Evolutionary conservation across 1,140 invertebrate genomes (phyloP).

Genomic region (Parapsyche elsis): DNA sequence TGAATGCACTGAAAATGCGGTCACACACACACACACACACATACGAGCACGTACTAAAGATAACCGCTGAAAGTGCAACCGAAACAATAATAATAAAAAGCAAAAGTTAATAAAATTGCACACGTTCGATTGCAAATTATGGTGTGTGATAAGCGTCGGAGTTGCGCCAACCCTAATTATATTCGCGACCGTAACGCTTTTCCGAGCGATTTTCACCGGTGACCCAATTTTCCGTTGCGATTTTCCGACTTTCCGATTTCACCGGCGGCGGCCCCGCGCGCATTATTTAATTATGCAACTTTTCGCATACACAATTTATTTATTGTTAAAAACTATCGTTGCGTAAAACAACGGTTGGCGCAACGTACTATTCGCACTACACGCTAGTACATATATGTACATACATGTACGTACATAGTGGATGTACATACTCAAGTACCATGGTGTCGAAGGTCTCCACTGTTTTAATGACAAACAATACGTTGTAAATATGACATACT

Average conservation of each 20-base stretch:
- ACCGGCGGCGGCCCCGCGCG: not conserved
- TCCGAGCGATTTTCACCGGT: not conserved
- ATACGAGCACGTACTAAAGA: not conserved
- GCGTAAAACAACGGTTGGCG: no score
- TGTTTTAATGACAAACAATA: no score
- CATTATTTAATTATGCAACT: no score
- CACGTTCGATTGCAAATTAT: not conserved
- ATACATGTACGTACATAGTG: no score
- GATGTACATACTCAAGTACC: no score
- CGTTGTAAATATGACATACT: no score
- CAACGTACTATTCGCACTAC: no score
- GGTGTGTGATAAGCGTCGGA: not conserved
- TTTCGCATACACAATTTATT: no score
- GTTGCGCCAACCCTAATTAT: not conserved
- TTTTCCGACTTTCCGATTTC: slow-evolving; percentile 22
- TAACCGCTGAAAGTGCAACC: not conserved
- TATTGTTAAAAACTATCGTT: no score
- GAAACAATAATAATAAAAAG: not conserved
- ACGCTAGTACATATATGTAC: no score
- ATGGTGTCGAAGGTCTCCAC: no score
- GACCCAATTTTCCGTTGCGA: not conserved
- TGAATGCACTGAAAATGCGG: not conserved
- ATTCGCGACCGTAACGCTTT: not conserved
- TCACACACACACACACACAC: not conserved
- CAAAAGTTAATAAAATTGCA: no score